phyloP scores from a whole-genome alignment of 2,113 vertebrate species.

The Hemiprocne comata region DNA sequence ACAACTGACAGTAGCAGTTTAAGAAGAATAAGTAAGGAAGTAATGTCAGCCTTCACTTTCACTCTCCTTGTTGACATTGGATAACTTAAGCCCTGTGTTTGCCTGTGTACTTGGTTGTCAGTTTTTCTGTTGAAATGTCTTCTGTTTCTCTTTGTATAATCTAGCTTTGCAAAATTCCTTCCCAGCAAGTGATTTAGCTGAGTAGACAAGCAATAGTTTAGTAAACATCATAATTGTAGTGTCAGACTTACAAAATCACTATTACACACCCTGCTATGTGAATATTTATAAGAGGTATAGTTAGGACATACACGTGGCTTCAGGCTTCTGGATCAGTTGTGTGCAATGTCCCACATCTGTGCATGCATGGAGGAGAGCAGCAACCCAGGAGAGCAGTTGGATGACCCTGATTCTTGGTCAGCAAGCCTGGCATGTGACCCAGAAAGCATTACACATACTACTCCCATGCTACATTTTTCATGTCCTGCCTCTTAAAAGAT shows the following conservation, averaged over 20 bases:
- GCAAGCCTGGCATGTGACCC: background rate
- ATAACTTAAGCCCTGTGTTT: background rate
- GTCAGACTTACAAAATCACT: background rate
- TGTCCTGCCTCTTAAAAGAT: background rate
- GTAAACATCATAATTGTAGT: background rate
- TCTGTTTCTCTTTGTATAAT: background rate
- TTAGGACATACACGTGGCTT: background rate
- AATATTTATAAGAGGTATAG: background rate
- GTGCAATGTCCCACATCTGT: background rate
- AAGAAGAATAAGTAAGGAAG: conserved; percentile 9
- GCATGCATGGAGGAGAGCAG: background rate
- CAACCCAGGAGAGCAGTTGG: background rate
- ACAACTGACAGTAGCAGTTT: background rate
- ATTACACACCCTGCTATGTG: background rate
- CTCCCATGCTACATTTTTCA: background rate
- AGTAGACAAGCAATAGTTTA: background rate
- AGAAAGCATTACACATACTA: background rate
- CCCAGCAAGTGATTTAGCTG: background rate
- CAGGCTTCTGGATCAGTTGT: background rate
- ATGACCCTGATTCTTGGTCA: background rate
- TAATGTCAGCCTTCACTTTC: background rate
- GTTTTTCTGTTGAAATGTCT: background rate
- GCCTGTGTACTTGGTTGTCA: background rate
- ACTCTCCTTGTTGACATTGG: background rate
- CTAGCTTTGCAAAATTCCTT: background rate